Conservation (phyloP, 2,113 vertebrate species). For the Vulpes vulpes region DNA sequence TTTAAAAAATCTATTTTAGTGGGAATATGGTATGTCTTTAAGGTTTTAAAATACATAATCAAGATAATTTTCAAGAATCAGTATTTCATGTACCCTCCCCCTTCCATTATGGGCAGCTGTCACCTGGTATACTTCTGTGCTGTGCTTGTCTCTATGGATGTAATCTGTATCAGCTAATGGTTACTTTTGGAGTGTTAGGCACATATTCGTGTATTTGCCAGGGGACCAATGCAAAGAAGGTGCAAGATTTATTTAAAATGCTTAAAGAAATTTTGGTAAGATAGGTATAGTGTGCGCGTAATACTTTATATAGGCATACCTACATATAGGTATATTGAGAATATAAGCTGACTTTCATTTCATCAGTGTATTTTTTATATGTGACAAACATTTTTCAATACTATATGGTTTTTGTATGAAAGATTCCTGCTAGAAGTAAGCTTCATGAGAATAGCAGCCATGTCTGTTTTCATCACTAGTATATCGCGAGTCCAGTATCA, state of each 20-base stretch:
- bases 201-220: not conserved
- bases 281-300: not conserved
- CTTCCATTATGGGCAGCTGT: not conserved
- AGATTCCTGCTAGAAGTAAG: not conserved
- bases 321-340: not conserved
- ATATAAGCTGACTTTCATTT: constrained; percentile 11
- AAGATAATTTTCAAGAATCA: not conserved
- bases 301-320: not conserved
- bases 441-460: not conserved
- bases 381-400: not conserved
- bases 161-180: not conserved
- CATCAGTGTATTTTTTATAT: not conserved
- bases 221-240: not conserved
- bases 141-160: not conserved
- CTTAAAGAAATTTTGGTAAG: constrained; percentile 22
- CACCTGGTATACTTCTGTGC: not conserved
- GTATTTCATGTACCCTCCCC: no score
- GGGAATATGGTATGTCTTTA: not conserved
- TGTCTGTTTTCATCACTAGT: not conserved
- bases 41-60: not conserved
- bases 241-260: not conserved
- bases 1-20: constrained; percentile 46
- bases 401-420: not conserved
- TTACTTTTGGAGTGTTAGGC: not conserved
- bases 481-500: not conserved